These are phyloP conservation scores for Bimastos eiseni DNA, from an alignment of 2,888 invertebrate genomes.

Conservation along the genomic window DNA sequence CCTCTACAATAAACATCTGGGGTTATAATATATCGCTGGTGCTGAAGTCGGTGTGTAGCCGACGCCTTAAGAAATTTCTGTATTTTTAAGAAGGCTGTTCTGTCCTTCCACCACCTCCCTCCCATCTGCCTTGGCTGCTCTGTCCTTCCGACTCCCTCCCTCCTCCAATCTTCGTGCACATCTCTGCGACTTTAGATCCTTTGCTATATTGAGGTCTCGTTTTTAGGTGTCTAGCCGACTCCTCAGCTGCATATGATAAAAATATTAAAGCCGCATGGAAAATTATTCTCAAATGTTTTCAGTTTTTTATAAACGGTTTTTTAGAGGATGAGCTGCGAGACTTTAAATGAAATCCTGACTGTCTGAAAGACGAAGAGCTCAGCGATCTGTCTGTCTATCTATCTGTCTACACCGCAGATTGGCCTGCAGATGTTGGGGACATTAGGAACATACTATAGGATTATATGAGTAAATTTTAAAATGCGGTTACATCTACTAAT, in stretches of 20 bases:
- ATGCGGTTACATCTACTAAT: not conserved
- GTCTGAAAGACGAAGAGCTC: not conserved
- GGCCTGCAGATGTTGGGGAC: not conserved
- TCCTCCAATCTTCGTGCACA: no score
- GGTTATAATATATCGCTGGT: slow-evolving; percentile 2
- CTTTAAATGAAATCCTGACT: not conserved
- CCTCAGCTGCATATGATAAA: not conserved
- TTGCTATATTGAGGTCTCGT: not conserved
- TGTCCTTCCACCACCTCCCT: not conserved
- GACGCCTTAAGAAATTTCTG: not conserved
- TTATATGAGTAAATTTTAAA: not conserved
- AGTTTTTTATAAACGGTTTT: not conserved
- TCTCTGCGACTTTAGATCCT: not conserved
- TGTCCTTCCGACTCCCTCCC: not conserved
- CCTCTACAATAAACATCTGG: not conserved
- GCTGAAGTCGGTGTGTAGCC: not conserved
- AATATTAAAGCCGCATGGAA: not conserved
- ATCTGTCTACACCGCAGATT: not conserved
- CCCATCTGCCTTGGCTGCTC: no score
- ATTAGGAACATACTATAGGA: not conserved
- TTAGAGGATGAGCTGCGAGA: not conserved
- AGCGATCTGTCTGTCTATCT: not conserved
- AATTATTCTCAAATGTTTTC: not conserved
- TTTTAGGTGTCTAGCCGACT: not conserved
- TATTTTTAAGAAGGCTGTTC: not conserved